phyloP scores from a whole-genome alignment of 2,113 vertebrate species.

The Argyrosomus japonicus region DNA sequence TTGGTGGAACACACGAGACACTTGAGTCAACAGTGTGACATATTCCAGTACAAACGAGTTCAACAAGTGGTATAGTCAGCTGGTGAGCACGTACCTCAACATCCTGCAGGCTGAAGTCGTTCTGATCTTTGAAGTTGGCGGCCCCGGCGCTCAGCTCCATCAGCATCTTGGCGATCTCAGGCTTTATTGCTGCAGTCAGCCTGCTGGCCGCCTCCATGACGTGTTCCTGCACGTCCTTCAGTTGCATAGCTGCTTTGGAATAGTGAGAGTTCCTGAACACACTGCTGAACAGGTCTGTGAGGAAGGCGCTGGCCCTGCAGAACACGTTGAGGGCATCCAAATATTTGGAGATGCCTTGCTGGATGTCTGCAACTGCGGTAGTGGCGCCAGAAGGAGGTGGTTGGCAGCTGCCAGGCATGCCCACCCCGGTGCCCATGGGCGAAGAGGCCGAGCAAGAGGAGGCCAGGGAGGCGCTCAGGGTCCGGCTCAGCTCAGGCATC shows the following conservation, averaged over 20 bases:
- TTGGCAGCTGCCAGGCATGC: slow-evolving; percentile 81
- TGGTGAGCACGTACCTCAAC: slow-evolving; percentile 89
- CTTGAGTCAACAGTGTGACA: slow-evolving; percentile 20
- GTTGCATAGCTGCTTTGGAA: slow-evolving; percentile 98
- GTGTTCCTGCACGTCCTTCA: slow-evolving; percentile 99
- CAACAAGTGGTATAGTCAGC: not conserved
- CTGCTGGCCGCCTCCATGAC: slow-evolving; percentile 98
- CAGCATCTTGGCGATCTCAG: slow-evolving; percentile 99
- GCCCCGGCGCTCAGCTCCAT: slow-evolving; percentile 98
- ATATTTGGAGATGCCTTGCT: slow-evolving; percentile 99
- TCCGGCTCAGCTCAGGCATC: slow-evolving; percentile 95
- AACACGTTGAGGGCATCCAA: slow-evolving; percentile 98
- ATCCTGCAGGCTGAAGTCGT: slow-evolving; percentile 98
- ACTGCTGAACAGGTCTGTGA: slow-evolving; percentile 97
- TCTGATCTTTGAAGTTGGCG: slow-evolving; percentile 97
- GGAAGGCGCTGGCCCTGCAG: slow-evolving; percentile 97
- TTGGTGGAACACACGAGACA: slow-evolving; percentile 9
- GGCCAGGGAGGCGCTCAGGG: slow-evolving; percentile 92
- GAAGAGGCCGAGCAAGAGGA: slow-evolving; percentile 86
- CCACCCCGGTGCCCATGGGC: slow-evolving; percentile 81
- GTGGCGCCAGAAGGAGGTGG: slow-evolving; percentile 85
- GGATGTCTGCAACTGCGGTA: slow-evolving; percentile 96
- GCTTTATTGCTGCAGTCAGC: slow-evolving; percentile 99
- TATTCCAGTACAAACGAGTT: not conserved
- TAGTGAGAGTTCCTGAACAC: slow-evolving; percentile 98